phyloP scores from a whole-genome alignment of 2,113 vertebrate species.

The Actenoides lindsayi region DNA sequence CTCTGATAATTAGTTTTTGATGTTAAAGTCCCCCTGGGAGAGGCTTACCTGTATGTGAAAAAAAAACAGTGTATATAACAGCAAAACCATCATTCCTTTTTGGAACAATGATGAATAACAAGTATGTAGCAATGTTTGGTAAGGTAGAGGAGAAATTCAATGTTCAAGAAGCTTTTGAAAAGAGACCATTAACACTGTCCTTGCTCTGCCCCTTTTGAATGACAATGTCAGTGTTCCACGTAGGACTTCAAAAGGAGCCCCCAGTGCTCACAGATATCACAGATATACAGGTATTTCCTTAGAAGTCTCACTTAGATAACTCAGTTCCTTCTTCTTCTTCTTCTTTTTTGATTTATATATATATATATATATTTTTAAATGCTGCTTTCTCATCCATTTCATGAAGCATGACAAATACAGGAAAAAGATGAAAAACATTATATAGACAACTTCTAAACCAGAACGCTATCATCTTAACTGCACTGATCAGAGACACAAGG shows the following conservation, averaged over 20 bases:
- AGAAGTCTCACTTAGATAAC: not conserved
- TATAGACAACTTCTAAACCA: not conserved
- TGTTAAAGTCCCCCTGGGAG: accelerated
- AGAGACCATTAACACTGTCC: not conserved
- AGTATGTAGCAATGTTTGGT: not conserved
- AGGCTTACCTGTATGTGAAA: not conserved
- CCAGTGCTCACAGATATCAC: not conserved
- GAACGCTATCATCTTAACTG: not conserved
- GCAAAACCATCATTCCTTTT: not conserved
- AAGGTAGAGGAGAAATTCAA: not conserved
- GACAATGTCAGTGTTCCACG: not conserved
- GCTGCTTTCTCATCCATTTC: not conserved
- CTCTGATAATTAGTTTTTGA: not conserved
- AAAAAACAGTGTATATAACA: not conserved
- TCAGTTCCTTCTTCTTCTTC: too few species aligned
- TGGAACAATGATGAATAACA: not conserved
- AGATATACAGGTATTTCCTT: not conserved
- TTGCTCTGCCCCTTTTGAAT: not conserved
- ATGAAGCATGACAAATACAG: not conserved
- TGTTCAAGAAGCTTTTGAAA: not conserved
- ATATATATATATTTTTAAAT: not conserved
- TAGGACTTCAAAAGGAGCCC: not conserved
- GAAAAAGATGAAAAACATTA: not conserved
- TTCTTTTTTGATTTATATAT: too few species aligned
- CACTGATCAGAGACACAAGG: not conserved